These are phyloP conservation scores for Drosophila novamexicana DNA, from an alignment of 1,140 invertebrate species.

Conservation along the genomic window DNA sequence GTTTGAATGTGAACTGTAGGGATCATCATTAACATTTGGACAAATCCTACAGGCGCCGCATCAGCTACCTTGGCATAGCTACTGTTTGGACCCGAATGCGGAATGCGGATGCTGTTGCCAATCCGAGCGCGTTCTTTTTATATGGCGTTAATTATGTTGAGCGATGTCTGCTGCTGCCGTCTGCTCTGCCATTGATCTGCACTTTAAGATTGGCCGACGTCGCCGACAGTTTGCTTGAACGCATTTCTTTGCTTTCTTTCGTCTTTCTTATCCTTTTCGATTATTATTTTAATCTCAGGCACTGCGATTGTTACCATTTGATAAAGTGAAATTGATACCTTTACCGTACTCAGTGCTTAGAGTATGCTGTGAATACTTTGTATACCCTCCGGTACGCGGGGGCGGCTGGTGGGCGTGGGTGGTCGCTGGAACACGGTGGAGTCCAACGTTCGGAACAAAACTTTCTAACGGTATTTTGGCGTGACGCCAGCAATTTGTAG, in stretches of 20 bases:
- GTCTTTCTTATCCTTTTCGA: slow-evolving; percentile 51
- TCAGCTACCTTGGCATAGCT: slow-evolving; percentile 22
- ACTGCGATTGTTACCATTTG: slow-evolving; percentile 64
- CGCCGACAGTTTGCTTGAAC: slow-evolving; percentile 50
- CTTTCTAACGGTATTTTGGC: slow-evolving; percentile 78
- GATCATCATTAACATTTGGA: slow-evolving; percentile 76
- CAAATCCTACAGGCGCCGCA: slow-evolving; percentile 69
- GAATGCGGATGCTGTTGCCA: slow-evolving; percentile 29
- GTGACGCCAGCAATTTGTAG: slow-evolving; percentile 72
- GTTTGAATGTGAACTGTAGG: neutral
- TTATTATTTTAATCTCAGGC: slow-evolving; percentile 64
- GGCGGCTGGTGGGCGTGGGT: slow-evolving; percentile 41
- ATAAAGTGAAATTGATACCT: slow-evolving; percentile 77
- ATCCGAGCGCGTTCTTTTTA: slow-evolving; percentile 50
- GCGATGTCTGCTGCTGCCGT: slow-evolving; percentile 26
- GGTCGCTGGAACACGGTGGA: slow-evolving; percentile 31
- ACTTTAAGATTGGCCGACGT: slow-evolving; percentile 61
- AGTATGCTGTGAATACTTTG: neutral
- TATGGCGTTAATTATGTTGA: slow-evolving; percentile 72
- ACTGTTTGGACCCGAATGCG: slow-evolving; percentile 20
- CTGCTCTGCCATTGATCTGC: slow-evolving; percentile 47
- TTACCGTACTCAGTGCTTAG: slow-evolving; percentile 26
- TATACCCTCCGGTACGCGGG: neutral
- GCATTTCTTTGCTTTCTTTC: slow-evolving; percentile 44
- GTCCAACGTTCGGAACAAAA: slow-evolving; percentile 28